Conservation (phyloP, 2,888 invertebrate genomes). For the Exephanes ischioxanthus region DNA sequence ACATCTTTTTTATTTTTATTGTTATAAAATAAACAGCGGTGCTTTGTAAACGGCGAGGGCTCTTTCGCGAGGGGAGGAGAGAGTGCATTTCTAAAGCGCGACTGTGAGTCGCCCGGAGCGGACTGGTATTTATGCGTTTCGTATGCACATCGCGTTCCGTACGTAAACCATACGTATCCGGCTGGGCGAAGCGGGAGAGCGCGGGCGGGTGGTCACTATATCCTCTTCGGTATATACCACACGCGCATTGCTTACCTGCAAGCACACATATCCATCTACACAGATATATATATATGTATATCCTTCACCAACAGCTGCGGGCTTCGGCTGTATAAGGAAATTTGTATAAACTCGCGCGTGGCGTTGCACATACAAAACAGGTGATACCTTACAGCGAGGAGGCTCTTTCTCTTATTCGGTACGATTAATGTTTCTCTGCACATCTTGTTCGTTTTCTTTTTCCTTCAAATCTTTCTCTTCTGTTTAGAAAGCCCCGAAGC, state of each 20-base stretch:
- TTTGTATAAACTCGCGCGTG: conserved; percentile 63
- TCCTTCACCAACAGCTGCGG: conserved; percentile 59
- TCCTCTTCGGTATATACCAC: conserved; percentile 26
- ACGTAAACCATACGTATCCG: conserved; percentile 48
- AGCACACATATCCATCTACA: conserved; percentile 7
- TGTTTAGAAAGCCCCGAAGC: conserved; percentile 12
- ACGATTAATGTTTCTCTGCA: conserved; percentile 50
- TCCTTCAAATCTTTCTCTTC: background rate
- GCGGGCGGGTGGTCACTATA: conserved; percentile 57
- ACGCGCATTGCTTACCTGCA: conserved; percentile 17
- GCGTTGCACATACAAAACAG: conserved; percentile 61
- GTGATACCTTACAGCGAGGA: conserved; percentile 22
- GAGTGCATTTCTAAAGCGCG: conserved; percentile 58
- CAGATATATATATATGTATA: conserved; percentile 1
- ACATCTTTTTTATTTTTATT: background rate
- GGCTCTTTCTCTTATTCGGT: conserved; percentile 34
- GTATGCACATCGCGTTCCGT: conserved; percentile 65
- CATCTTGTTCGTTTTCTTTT: conserved; percentile 9
- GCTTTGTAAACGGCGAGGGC: conserved; percentile 51
- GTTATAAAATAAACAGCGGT: conserved; percentile 44
- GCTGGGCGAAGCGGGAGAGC: conserved; percentile 35
- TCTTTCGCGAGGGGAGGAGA: conserved; percentile 33
- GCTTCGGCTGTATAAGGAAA: conserved; percentile 59
- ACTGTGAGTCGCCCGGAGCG: conserved; percentile 54
- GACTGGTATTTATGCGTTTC: conserved; percentile 58